Base-by-base conservation (phyloP, 2,888 invertebrate genomes). In the Spialia ferax region DNA sequence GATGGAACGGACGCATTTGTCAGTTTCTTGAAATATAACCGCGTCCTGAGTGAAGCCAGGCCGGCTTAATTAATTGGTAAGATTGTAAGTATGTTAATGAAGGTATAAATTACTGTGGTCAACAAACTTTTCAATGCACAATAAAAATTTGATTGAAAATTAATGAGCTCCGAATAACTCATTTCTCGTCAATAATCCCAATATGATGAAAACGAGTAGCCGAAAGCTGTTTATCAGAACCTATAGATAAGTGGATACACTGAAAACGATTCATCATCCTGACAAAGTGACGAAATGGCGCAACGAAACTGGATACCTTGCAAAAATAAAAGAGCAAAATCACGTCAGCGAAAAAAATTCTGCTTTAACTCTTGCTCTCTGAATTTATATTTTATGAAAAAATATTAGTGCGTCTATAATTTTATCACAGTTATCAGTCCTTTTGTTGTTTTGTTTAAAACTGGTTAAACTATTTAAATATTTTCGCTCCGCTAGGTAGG, bases 1-100 rank as follows among this genome's bases (percentile, higher is more conserved):
- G 93, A 93, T 91, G 92, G 93, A 93, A 83, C 84, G 92, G 84
- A 83, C 86, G 84, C 93, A 93, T 93, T 93, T 93, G 93, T 93
- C 93, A 93, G 89, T 78, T 84, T 79, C 79, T 85, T 91, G 86
- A 91, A 87, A 88, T 91, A 91, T 92, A 85, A 84, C 85, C 81
- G 81, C 78, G 87, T 83, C 83, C 79, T 83, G 81, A 81, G 79
- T 78, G 83, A 85, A 85, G 85, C 72, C 80, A 78, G 79, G 74
- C 73, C 77, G 78, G 83, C 81, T 81, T 87, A 88, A 93, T 93
- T 92, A 93, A 92, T 93, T 91, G 89, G 85, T 82, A 79, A 79
- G 81, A 80, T 81, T 84, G 77, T 82, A 81, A 70, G 77, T 85
- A 91, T 88, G 86, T 80, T 89, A 90, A 91, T 89, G 88, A 89